Percentiles rank a stretch among this genome's conserved stretches.
Conservation (phyloP, 1,140 invertebrate genomes). For the Pseudomyrmex concolor region DNA sequence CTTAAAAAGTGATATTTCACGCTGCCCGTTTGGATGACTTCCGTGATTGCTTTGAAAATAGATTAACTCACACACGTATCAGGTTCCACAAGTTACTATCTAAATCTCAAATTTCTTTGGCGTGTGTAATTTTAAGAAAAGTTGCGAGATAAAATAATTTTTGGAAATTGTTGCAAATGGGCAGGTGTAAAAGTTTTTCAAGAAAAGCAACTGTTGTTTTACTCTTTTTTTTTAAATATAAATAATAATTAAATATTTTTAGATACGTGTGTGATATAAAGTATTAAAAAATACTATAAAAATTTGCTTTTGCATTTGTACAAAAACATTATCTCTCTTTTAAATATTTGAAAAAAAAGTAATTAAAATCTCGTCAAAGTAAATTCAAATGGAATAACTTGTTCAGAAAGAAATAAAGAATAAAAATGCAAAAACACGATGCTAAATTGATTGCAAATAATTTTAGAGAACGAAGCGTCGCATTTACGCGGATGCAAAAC, state of each 20-base stretch:
- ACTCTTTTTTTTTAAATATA: too few relatives aligned
- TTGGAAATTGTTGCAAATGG: neutral
- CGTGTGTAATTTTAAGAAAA: neutral
- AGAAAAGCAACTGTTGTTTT: neutral
- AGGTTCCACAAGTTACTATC: neutral
- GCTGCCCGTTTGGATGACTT: conserved; percentile 4
- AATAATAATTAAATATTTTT: too few relatives aligned
- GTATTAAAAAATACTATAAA: neutral
- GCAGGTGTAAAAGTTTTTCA: neutral
- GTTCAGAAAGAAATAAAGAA: neutral
- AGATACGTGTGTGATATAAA: too few relatives aligned
- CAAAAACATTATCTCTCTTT: neutral
- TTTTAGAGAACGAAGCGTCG: conserved; percentile 19
- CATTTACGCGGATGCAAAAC: conserved; percentile 46
- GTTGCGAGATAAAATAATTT: neutral
- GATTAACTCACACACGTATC: neutral
- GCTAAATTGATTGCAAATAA: neutral
- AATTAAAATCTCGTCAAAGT: neutral
- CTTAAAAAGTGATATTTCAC: conserved; percentile 15
- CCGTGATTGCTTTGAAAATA: neutral
- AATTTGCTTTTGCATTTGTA: neutral
- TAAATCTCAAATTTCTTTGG: too few relatives aligned
- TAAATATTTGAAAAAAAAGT: neutral
- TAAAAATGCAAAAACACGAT: neutral
- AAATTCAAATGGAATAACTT: neutral